Base-by-base conservation (phyloP, 2,797 vertebrate genomes). In the Rachycentron canadum region DNA sequence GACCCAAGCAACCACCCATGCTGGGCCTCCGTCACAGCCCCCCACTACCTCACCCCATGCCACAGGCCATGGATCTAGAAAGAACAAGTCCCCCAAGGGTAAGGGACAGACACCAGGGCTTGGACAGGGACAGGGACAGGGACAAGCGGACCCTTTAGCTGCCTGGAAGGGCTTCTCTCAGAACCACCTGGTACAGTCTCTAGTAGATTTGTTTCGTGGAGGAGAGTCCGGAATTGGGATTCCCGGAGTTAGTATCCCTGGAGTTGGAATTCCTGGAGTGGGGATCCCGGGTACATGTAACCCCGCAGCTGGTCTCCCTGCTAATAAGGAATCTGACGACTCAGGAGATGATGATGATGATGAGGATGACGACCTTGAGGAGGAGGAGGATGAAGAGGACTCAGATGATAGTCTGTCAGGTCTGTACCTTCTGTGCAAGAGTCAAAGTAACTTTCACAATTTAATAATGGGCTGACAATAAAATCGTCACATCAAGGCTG, bases 371-470 rank as follows among this genome's bases (percentile, higher is more conserved):
- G 96, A 97, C 8, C 95, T 95, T 19, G 97, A 84, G 25, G 77
- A 76, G 67, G 85, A 98, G 62, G 97, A 98, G 65, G 97, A 97
- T 69, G 97, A 99, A 81, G 95, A 95, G 81, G 98, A 99, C 93
- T 96, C 97, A 64, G 97, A 99, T 90, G 97, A 98, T 88, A 99
- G 97, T 89, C 96, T 98, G 83, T 99, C 98, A 97, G 98, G 98
- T 99, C 76, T 74, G 90, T 79, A 21, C 10, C 26, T 41, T 78
- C 8, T 59, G 8, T 72, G 10, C 32, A 4, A 16, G 7, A 28
- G 17, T 76, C 21, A 56, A 58, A 55, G 9, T 13, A 28, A 62
- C 9, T 38, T 62, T 81, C 3, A 34, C n/a, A 19, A 19, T 72
- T 59, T 38, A 50, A 55, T 38, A 36, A 52, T 36, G 32, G 73